A percentile compares a stretch with the other conserved stretches of the same genome.
These are phyloP conservation scores for Pelobates fuscus DNA, from an alignment of 2,113 vertebrate species.

Conservation along the genomic window DNA sequence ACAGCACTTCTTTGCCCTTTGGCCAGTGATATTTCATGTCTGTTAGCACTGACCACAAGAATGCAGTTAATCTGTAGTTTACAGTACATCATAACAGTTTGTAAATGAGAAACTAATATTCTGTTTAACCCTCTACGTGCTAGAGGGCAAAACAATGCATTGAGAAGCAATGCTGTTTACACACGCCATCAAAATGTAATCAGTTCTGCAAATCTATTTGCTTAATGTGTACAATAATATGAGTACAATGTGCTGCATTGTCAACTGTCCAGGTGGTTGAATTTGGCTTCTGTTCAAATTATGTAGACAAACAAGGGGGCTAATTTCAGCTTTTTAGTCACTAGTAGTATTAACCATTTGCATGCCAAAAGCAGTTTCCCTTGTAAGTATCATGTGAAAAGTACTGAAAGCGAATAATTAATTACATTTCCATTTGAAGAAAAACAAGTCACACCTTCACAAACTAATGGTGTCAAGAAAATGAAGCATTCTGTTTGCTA, in stretches of 20 bases:
- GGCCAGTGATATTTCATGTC: neutral
- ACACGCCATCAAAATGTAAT: constrained; percentile 14
- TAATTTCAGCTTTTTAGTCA: neutral
- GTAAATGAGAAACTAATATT: neutral
- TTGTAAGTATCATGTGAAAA: too few species aligned
- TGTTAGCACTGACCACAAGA: neutral
- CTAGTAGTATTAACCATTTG: neutral
- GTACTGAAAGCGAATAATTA: too few species aligned
- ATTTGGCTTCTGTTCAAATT: constrained; percentile 15
- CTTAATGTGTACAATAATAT: constrained; percentile 8
- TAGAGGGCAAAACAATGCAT: neutral
- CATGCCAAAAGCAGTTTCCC: neutral
- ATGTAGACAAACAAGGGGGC: constrained; percentile 8
- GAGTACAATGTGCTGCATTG: constrained; percentile 9
- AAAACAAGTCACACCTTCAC: too few species aligned
- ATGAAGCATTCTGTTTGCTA: too few species aligned
- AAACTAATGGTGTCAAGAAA: too few species aligned
- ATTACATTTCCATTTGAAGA: too few species aligned
- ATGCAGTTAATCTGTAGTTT: constrained; percentile 34
- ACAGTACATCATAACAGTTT: constrained; percentile 3
- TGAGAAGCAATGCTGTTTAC: constrained; percentile 6
- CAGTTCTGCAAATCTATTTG: constrained; percentile 9
- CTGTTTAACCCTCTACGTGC: neutral
- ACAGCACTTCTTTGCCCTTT: constrained; percentile 13
- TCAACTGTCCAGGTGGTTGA: constrained; percentile 7